These are phyloP conservation scores for Pavo muticus DNA, from an alignment of 2,113 vertebrate species.

Conservation along the genomic window DNA sequence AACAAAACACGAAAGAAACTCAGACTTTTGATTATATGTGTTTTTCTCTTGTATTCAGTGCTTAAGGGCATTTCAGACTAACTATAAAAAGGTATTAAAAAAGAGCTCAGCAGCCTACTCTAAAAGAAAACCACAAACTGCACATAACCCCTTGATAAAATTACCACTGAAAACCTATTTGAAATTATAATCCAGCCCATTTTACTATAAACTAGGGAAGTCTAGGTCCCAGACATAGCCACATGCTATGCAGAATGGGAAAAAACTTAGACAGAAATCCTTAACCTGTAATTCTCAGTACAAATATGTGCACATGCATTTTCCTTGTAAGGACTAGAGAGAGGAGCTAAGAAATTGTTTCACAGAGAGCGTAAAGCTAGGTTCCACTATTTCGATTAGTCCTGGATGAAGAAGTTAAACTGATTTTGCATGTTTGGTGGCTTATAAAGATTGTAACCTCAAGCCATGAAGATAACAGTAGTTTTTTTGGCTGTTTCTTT, in stretches of 20 bases:
- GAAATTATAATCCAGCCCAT: background rate
- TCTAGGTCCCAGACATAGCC: background rate
- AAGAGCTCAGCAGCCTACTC: background rate
- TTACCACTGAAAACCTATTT: background rate
- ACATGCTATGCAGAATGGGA: background rate
- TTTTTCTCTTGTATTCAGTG: background rate
- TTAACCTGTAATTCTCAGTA: background rate
- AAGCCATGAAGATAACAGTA: background rate
- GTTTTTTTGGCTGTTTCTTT: background rate
- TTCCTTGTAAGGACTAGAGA: background rate
- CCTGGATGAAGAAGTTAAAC: background rate
- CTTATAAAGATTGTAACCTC: background rate
- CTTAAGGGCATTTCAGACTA: constrained; percentile 20
- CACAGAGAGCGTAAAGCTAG: background rate
- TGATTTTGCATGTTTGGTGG: background rate
- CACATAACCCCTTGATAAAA: background rate
- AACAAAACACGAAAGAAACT: background rate
- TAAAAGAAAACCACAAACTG: constrained; percentile 15
- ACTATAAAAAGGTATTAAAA: background rate
- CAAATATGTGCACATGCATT: background rate
- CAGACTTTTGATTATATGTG: background rate
- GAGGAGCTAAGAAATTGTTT: background rate
- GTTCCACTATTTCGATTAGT: background rate
- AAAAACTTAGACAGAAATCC: background rate
- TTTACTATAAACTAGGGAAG: background rate